Percentiles rank a stretch among this genome's conserved stretches.
These are phyloP conservation scores for Apus apus DNA, from an alignment of 2,113 vertebrate species.

Conservation along the genomic window DNA sequence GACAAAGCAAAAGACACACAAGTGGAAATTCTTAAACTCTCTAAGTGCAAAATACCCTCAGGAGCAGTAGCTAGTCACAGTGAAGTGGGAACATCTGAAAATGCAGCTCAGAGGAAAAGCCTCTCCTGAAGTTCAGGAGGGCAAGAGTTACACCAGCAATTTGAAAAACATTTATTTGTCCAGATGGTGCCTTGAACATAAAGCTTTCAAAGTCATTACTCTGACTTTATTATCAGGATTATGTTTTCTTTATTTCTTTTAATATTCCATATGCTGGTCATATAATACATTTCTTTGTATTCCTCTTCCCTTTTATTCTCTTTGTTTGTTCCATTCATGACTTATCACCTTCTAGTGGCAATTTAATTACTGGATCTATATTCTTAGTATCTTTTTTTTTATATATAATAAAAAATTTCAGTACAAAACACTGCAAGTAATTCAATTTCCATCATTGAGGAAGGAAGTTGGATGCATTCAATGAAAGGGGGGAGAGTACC, in stretches of 20 bases:
- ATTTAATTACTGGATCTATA: slow-evolving; percentile 73
- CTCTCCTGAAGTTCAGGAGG: slow-evolving; percentile 37
- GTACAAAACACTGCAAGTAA: slow-evolving; percentile 67
- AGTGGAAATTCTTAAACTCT: background rate
- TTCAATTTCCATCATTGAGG: slow-evolving; percentile 65
- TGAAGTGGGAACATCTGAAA: background rate
- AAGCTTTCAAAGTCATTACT: slow-evolving; percentile 65
- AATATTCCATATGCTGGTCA: slow-evolving; percentile 75
- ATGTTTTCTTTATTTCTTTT: slow-evolving; percentile 71
- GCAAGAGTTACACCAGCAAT: slow-evolving; percentile 47
- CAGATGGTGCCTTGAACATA: slow-evolving; percentile 58
- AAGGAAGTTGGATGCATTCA: slow-evolving; percentile 59
- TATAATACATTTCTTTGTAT: slow-evolving; percentile 74
- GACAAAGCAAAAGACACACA: background rate
- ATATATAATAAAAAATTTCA: slow-evolving; percentile 56
- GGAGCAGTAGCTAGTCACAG: background rate
- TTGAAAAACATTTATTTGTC: background rate
- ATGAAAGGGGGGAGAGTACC: slow-evolving; percentile 58
- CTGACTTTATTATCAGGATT: slow-evolving; percentile 66
- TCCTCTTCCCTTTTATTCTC: slow-evolving; percentile 64
- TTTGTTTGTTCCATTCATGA: slow-evolving; percentile 72
- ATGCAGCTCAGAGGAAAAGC: background rate
- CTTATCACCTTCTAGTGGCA: slow-evolving; percentile 72
- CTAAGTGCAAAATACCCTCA: background rate
- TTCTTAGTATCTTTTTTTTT: slow-evolving; percentile 53